These are phyloP conservation scores for Megathymus violae DNA, from an alignment of 1,140 invertebrate species.

Conservation along the genomic window DNA sequence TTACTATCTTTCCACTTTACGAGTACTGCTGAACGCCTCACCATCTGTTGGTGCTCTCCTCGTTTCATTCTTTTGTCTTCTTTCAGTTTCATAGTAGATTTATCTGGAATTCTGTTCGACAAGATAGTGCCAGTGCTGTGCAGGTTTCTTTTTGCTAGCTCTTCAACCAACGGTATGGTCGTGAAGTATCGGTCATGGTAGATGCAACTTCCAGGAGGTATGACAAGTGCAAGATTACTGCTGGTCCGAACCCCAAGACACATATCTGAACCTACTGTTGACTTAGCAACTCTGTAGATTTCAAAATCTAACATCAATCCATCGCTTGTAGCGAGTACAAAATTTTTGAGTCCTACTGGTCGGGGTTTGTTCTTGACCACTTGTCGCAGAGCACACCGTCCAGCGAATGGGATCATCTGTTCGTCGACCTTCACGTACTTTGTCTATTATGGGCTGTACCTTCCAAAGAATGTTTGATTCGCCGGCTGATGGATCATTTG, in stretches of 20 bases:
- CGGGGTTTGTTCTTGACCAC: conserved; percentile 34
- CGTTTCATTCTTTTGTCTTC: conserved; percentile 34
- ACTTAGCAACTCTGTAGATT: conserved; percentile 43
- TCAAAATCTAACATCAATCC: conserved; percentile 56
- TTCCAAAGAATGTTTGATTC: conserved; percentile 40
- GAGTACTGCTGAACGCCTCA: conserved; percentile 25
- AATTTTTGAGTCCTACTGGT: conserved; percentile 45
- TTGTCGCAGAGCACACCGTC: conserved; percentile 24
- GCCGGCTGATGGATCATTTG: neutral
- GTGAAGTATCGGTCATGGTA: conserved; percentile 46
- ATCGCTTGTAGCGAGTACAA: conserved; percentile 44
- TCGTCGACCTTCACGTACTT: conserved; percentile 41
- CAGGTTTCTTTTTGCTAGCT: conserved; percentile 18
- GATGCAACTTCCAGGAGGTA: conserved; percentile 44
- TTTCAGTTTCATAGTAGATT: conserved; percentile 38
- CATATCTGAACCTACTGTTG: conserved; percentile 23
- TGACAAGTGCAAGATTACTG: conserved; percentile 43
- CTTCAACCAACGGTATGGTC: conserved; percentile 39
- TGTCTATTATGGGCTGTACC: conserved; percentile 45
- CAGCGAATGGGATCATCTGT: conserved; percentile 42
- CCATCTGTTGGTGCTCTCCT: conserved; percentile 37
- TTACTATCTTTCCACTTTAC: conserved; percentile 50
- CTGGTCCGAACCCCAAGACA: conserved; percentile 39
- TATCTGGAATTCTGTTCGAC: conserved; percentile 37
- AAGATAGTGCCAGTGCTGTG: conserved; percentile 42